Conservation (phyloP, 2,888 invertebrate genomes). For the Orthonevra nobilis region DNA sequence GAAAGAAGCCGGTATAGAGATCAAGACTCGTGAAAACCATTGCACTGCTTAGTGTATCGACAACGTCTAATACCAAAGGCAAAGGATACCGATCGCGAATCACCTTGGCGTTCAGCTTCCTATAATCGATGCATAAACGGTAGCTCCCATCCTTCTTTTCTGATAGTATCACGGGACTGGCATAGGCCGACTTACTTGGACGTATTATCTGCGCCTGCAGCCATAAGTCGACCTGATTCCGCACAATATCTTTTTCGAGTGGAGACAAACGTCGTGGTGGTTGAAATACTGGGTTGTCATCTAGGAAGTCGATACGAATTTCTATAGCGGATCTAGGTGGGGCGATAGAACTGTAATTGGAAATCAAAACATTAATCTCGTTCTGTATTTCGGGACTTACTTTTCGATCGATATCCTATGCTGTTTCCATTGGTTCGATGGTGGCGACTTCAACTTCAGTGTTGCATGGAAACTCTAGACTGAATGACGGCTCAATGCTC, state of each 20-base stretch:
- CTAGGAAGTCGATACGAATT: background rate
- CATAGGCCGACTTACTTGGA: background rate
- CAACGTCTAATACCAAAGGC: conserved; percentile 20
- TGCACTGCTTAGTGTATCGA: conserved; percentile 67
- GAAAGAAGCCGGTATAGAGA: background rate
- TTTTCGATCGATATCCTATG: background rate
- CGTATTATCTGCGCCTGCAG: background rate
- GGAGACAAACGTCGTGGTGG: conserved; percentile 1
- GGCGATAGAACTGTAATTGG: conserved; percentile 74
- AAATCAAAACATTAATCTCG: background rate
- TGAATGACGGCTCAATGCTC: conserved; percentile 2
- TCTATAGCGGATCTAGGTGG: background rate
- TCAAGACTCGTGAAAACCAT: conserved; percentile 67
- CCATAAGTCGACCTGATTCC: background rate
- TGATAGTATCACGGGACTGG: background rate
- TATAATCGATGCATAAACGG: conserved; percentile 72
- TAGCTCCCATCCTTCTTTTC: no score
- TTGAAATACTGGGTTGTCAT: conserved; percentile 9
- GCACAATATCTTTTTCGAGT: background rate
- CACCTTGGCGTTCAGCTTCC: conserved; percentile 12
- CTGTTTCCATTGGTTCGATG: background rate
- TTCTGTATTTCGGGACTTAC: background rate
- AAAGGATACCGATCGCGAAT: conserved; percentile 22
- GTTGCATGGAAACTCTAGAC: background rate
- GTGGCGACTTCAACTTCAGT: background rate